Conservation (phyloP, 2,888 invertebrate genomes). For the Brachynemurus nebulosus region DNA sequence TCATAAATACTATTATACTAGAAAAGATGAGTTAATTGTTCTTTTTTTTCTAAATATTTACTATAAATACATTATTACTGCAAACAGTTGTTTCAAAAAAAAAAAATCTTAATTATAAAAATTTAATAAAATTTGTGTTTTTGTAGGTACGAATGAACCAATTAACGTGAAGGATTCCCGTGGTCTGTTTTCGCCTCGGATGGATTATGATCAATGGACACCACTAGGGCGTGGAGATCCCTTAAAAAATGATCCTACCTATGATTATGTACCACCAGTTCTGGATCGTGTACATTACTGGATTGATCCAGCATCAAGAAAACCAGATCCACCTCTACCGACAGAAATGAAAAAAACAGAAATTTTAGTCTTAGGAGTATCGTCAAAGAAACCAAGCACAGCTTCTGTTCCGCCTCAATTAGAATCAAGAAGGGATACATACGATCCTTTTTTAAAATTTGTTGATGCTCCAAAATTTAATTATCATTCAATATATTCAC, state of each 20-base stretch:
- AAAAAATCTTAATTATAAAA: too few relatives aligned
- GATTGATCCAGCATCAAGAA: conserved; percentile 48
- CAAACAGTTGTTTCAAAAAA: too few relatives aligned
- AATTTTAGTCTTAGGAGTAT: conserved; percentile 52
- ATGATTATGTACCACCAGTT: conserved; percentile 71
- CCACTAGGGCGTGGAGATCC: conserved; percentile 72
- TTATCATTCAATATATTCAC: conserved; percentile 24
- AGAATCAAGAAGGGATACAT: conserved; percentile 28
- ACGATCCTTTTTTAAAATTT: conserved; percentile 34
- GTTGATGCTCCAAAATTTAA: conserved; percentile 35
- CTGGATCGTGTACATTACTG: conserved; percentile 68
- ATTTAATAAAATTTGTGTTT: not conserved
- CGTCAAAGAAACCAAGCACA: conserved; percentile 51
- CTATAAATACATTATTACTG: too few relatives aligned
- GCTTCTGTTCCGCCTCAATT: conserved; percentile 18
- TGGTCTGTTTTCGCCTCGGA: conserved; percentile 51
- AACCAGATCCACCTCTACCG: conserved; percentile 38
- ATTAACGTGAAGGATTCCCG: conserved; percentile 21
- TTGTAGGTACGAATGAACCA: conserved; percentile 2
- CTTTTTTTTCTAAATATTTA: too few relatives aligned
- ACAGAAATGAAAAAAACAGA: conserved; percentile 45
- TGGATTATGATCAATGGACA: conserved; percentile 77
- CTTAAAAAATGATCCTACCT: conserved; percentile 70
- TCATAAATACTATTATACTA: too few relatives aligned
- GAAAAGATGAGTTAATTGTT: too few relatives aligned